Percentiles rank a stretch among this genome's conserved stretches.
phyloP scores from a whole-genome alignment of 2,113 vertebrate species.

The Hippolais icterina region DNA sequence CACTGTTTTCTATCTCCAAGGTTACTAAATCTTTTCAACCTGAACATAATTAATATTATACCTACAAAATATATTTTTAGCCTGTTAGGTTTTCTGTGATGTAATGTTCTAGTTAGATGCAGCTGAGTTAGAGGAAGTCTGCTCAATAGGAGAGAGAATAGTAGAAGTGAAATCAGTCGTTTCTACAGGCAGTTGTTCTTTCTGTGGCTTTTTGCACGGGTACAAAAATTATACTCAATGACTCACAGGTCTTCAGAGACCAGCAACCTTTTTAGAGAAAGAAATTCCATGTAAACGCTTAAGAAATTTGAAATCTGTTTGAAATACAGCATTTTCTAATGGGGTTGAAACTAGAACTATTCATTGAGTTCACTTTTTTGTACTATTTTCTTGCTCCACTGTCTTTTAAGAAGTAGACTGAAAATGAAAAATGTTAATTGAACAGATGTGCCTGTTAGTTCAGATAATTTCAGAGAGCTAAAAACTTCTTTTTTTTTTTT shows the following conservation, averaged over 20 bases:
- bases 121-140: not conserved
- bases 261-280: not conserved
- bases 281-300: not conserved
- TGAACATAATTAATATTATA: slow-evolving; percentile 25
- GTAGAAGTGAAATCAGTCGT: not conserved
- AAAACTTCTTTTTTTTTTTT: not conserved
- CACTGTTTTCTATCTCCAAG: slow-evolving; percentile 53
- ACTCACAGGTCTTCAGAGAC: not conserved
- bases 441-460: not conserved
- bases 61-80: slow-evolving; percentile 35
- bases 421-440: not conserved
- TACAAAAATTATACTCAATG: not conserved
- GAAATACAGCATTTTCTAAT: not conserved
- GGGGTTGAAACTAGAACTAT: not conserved
- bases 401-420: not conserved
- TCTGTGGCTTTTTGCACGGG: not conserved
- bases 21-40: slow-evolving; percentile 46
- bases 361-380: not conserved
- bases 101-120: not conserved
- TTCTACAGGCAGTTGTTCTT: not conserved
- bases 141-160: not conserved
- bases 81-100: not conserved
- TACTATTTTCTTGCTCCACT: not conserved
- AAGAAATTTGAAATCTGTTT: not conserved
- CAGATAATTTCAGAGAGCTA: not conserved